These are phyloP conservation scores for Argyra leucocephala DNA, from an alignment of 2,888 invertebrate genomes.

Conservation along the genomic window DNA sequence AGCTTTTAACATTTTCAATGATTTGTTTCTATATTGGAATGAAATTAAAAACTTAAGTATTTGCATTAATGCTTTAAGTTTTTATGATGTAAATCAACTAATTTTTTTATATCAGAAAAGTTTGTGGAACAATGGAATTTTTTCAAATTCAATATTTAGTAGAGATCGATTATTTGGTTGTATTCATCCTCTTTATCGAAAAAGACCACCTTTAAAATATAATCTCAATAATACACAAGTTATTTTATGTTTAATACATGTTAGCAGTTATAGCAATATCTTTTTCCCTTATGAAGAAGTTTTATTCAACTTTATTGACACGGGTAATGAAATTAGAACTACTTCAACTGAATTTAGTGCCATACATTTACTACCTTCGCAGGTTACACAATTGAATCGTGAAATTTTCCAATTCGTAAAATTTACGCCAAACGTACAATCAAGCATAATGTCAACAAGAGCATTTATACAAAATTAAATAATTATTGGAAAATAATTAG, in stretches of 20 bases:
- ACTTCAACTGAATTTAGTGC: not conserved
- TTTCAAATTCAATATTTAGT: not conserved
- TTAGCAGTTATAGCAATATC: not conserved
- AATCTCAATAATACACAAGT: slow-evolving; percentile 32
- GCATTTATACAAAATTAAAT: too few species aligned
- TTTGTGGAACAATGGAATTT: slow-evolving; percentile 13
- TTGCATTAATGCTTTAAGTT: slow-evolving; percentile 23
- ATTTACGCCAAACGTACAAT: too few species aligned
- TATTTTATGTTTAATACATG: slow-evolving; percentile 26
- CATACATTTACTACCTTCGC: not conserved
- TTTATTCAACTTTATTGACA: slow-evolving; percentile 7
- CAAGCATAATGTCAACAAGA: too few species aligned
- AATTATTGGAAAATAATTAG: too few species aligned
- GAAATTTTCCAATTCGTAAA: too few species aligned
- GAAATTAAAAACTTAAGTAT: slow-evolving; percentile 30
- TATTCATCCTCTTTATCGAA: slow-evolving; percentile 31
- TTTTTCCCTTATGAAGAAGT: not conserved
- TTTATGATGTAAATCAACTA: slow-evolving; percentile 23
- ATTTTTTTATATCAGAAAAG: slow-evolving; percentile 28
- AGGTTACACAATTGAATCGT: not conserved
- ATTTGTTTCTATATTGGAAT: slow-evolving; percentile 27
- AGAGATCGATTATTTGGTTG: slow-evolving; percentile 28
- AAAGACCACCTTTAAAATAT: slow-evolving; percentile 28
- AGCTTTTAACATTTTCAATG: slow-evolving; percentile 24
- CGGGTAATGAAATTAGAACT: not conserved